Base-by-base conservation (phyloP, 1,140 invertebrate species). In the Pinna nobilis region DNA sequence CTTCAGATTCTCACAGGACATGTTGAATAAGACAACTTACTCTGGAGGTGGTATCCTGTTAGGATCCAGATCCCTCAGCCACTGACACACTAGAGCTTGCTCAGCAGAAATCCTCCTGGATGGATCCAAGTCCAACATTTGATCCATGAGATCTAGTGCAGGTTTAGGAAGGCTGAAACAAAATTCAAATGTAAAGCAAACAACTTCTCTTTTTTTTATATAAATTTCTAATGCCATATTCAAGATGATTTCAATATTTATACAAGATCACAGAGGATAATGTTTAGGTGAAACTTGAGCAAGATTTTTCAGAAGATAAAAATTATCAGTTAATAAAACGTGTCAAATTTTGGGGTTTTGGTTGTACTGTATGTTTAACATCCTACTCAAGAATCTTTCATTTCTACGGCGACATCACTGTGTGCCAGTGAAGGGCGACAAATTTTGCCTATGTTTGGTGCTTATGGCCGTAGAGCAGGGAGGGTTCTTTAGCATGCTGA, bases 101-200 rank as follows among this genome's bases (percentile, higher is more conserved):
- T 97, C 95, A 7, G 98, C 97, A 0, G 96, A 97, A 71, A 98
- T 97, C 76, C 98, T 90, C 83, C 94, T 95, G 18, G 94, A 93
- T 0, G 98, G 98, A 91, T 99, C 98, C 64, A 99, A 89, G 83
- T 97, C 95, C 61, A 99, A 90, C 98, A 99, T 99, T 85, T 94
- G 93, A 89, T 99, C 98, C 35, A 99, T 91, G 30, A 99, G 91
- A 86, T 98, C 97, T 13, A 99, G 90, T 0, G 98, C 97, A 18
- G 93, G 89, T 9, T 90, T 86, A 2, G 98, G 98, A 93, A 99
- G 94, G 87, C 91, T 92, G 78, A 30, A 84, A 86, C 69, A 77
- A 35, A 59, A n/a, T 18, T 74, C 11, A 63, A 3, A 33, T 23
- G 30, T 55, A 73, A 32, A 28, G 49, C 32, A 7, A 53, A 15